A percentile compares a stretch with the other conserved stretches of the same genome.
phyloP scores from a whole-genome alignment of 2,113 vertebrate species.

The Dromaius novaehollandiae region DNA sequence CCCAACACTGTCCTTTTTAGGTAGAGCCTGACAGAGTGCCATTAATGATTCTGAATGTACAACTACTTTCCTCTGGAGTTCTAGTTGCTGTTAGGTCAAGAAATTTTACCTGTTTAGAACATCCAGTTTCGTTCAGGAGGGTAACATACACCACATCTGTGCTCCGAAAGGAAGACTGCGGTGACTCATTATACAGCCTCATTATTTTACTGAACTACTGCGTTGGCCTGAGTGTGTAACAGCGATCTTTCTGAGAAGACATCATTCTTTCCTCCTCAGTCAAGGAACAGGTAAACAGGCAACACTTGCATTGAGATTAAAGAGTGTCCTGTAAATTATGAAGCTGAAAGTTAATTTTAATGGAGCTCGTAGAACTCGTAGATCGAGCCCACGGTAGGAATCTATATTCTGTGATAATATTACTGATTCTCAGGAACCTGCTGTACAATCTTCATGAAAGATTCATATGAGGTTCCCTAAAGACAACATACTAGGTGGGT shows the following conservation, averaged over 20 bases:
- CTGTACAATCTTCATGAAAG: neutral
- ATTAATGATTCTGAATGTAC: neutral
- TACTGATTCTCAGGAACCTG: neutral
- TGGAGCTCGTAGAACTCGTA: neutral
- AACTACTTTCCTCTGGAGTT: neutral
- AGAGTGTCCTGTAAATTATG: neutral
- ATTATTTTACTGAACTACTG: neutral
- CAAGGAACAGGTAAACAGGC: neutral
- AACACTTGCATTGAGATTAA: neutral
- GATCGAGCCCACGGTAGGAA: neutral
- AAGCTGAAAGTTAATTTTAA: neutral
- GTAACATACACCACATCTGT: neutral
- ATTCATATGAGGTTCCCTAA: constrained; percentile 18
- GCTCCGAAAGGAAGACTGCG: neutral
- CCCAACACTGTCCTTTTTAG: neutral
- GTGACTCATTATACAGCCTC: neutral
- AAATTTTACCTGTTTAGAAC: neutral
- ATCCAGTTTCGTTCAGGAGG: neutral
- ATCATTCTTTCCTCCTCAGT: neutral
- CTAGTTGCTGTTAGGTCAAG: neutral
- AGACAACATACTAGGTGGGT: neutral
- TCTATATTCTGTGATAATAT: neutral
- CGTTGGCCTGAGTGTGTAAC: neutral
- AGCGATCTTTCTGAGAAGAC: neutral
- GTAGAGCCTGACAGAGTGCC: no score